Conservation (phyloP, 1,140 invertebrate genomes). For the Acromyrmex echinatior region DNA sequence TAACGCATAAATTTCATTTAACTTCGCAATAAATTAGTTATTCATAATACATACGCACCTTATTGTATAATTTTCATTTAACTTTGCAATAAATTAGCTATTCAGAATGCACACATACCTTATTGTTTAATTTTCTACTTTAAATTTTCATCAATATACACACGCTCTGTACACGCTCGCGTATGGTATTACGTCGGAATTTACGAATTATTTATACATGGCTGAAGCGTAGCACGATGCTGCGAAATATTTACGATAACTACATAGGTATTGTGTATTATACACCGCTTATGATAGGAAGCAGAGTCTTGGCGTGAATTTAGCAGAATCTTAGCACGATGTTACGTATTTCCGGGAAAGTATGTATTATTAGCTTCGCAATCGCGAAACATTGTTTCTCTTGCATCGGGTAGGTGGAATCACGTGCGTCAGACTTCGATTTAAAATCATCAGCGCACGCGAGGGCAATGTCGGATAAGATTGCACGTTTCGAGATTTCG, state of each 20-base stretch:
- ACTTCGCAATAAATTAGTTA: background rate
- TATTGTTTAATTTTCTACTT: constrained; percentile 4
- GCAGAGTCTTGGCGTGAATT: constrained; percentile 30
- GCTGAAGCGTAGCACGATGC: background rate
- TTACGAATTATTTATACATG: constrained; percentile 44
- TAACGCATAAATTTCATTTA: background rate
- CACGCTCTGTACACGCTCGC: background rate
- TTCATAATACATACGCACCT: background rate
- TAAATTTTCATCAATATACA: background rate
- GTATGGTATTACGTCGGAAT: background rate
- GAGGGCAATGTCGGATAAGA: constrained; percentile 58
- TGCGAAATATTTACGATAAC: constrained; percentile 51
- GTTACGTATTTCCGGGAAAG: constrained; percentile 51
- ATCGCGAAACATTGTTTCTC: constrained; percentile 68
- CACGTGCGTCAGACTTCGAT: constrained; percentile 72
- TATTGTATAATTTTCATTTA: no score
- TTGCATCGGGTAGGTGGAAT: constrained; percentile 60
- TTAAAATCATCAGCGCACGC: constrained; percentile 66
- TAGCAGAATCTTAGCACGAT: constrained; percentile 40
- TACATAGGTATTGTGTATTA: constrained; percentile 31
- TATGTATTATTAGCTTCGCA: constrained; percentile 71
- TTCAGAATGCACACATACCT: background rate
- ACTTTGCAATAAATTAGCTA: background rate
- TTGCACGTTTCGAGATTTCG: constrained; percentile 49
- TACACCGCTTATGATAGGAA: constrained; percentile 29